Percentiles rank a stretch among this genome's conserved stretches.
These are phyloP conservation scores for Cranoglanis bouderius DNA, from an alignment of 2,113 vertebrate genomes.

Conservation along the genomic window DNA sequence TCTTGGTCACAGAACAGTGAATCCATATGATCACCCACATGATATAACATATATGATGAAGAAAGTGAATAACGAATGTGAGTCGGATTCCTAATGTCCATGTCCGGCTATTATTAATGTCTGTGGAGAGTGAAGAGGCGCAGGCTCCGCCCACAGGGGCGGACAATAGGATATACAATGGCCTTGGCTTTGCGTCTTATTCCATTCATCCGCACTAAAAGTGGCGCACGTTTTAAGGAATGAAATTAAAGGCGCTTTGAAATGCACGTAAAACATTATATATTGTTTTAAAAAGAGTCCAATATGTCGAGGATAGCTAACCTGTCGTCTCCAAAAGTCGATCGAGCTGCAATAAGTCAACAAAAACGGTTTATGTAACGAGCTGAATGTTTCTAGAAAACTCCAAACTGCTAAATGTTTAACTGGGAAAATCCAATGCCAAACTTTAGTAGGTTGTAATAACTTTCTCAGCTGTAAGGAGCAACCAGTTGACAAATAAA, in stretches of 20 bases:
- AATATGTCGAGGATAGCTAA: neutral
- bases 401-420: neutral
- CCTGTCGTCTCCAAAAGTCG: neutral
- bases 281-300: too few relatives aligned
- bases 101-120: neutral
- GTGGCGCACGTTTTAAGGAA: neutral
- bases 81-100: neutral
- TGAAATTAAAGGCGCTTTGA: neutral
- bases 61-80: neutral
- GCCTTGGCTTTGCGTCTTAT: constrained; percentile 6
- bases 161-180: constrained; percentile 23
- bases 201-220: neutral
- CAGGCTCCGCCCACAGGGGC: constrained; percentile 11
- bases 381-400: neutral
- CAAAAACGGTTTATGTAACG: neutral
- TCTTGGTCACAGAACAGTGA: neutral
- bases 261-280: too few relatives aligned
- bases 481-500: neutral
- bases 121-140: neutral
- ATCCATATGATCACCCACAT: neutral
- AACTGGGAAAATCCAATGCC: neutral
- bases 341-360: neutral
- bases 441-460: neutral
- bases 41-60: neutral
- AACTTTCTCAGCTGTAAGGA: neutral